These are phyloP conservation scores for Drosophila funebris DNA, from an alignment of 1,140 invertebrate genomes.

Conservation along the genomic window DNA sequence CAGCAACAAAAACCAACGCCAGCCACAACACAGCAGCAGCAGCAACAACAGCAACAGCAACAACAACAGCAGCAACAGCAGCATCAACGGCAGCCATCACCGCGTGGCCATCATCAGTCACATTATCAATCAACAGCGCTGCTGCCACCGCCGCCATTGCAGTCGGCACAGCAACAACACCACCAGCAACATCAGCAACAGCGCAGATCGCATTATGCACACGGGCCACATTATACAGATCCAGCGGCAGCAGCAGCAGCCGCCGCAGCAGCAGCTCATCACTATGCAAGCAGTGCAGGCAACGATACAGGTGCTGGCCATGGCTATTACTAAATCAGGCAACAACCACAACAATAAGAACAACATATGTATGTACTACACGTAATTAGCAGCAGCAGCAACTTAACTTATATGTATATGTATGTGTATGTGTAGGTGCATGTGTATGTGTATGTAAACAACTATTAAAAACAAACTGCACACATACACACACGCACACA, in stretches of 20 bases:
- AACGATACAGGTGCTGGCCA: conserved; percentile 17
- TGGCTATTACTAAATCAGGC: conserved; percentile 39
- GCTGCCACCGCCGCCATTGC: conserved; percentile 51
- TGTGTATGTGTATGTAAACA: no score
- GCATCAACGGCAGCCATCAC: conserved; percentile 27
- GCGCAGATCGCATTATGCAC: conserved; percentile 33
- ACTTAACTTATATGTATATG: conserved; percentile 12
- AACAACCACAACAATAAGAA: conserved; percentile 6
- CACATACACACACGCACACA: conserved; percentile 2
- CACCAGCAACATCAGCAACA: conserved; percentile 31
- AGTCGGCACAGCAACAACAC: conserved; percentile 40
- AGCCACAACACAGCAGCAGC: conserved; percentile 17
- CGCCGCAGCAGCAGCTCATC: conserved; percentile 30
- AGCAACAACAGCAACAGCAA: conserved; percentile 3
- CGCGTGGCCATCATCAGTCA: conserved; percentile 36
- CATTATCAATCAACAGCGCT: conserved; percentile 43
- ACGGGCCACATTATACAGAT: conserved; percentile 22
- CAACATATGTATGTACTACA: conserved; percentile 13
- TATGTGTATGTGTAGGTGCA: conserved; percentile 31
- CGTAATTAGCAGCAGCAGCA: background rate
- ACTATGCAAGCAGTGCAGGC: conserved; percentile 32
- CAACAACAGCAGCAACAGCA: conserved; percentile 33
- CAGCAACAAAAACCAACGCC: conserved; percentile 44
- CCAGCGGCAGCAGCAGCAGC: conserved; percentile 29
- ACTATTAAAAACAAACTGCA: conserved; percentile 5